Evolutionary conservation across 2,113 vertebrate species (phyloP).

Genomic region (Archilochus colubris): DNA sequence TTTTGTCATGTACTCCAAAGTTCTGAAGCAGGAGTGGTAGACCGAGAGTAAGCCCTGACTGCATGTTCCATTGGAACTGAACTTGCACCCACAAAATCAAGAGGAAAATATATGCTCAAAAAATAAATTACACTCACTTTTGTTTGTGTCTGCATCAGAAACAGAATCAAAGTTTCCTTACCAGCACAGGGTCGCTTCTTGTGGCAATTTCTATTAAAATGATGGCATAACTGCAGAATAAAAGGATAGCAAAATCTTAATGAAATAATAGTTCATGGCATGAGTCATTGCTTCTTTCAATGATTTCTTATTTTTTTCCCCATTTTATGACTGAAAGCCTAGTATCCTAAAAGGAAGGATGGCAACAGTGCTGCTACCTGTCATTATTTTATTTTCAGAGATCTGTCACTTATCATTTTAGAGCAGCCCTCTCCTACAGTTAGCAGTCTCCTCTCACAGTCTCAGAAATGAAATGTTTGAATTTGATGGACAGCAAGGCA

Average conservation of each 20-base stretch:
- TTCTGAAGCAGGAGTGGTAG: background rate
- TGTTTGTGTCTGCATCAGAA: background rate
- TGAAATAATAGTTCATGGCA: background rate
- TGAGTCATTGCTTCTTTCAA: background rate
- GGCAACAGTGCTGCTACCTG: background rate
- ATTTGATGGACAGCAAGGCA: background rate
- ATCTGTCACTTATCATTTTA: background rate
- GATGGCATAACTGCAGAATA: slow-evolving; percentile 81
- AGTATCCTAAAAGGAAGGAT: background rate
- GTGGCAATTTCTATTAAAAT: slow-evolving; percentile 87
- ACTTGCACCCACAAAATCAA: background rate
- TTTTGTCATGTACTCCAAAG: background rate
- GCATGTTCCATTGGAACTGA: background rate
- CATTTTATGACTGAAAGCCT: background rate
- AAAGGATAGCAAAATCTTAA: background rate
- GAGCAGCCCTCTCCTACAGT: background rate
- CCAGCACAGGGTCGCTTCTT: slow-evolving; percentile 78
- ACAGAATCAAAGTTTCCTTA: slow-evolving; percentile 69
- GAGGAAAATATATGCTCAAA: background rate
- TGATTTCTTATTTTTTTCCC: background rate
- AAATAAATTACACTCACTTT: background rate
- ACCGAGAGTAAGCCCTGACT: background rate
- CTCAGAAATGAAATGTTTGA: background rate
- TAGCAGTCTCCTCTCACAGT: background rate
- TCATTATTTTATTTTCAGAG: background rate